phyloP scores from a whole-genome alignment of 2,888 invertebrate genomes.

The Diaphora mendica region DNA sequence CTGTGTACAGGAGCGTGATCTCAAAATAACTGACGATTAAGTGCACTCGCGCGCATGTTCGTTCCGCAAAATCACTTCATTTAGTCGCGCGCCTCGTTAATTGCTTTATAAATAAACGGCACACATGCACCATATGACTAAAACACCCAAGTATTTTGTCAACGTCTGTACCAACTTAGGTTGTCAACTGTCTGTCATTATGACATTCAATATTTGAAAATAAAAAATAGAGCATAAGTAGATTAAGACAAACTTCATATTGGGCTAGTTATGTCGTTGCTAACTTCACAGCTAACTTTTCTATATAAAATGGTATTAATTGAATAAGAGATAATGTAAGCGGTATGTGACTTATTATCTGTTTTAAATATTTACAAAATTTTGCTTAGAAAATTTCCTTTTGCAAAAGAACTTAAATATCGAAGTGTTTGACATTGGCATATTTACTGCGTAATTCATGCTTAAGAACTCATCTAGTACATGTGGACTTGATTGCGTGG shows the following conservation, averaged over 20 bases:
- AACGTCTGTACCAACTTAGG: not conserved
- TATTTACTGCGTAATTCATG: not conserved
- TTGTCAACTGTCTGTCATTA: not conserved
- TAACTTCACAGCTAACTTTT: not conserved
- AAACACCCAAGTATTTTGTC: not conserved
- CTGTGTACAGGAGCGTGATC: conserved; percentile 7
- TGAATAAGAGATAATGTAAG: not conserved
- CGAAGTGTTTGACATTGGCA: too few species aligned
- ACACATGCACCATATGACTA: conserved; percentile 6
- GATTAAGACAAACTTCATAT: not conserved
- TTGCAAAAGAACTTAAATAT: too few species aligned
- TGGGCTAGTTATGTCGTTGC: not conserved
- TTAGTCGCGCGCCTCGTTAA: conserved; percentile 53
- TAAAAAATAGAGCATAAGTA: not conserved
- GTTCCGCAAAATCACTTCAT: conserved; percentile 48
- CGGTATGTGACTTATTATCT: not conserved
- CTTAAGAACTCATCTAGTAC: not conserved
- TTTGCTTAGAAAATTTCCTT: not conserved
- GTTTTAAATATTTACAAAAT: not conserved
- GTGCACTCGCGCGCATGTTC: conserved; percentile 32
- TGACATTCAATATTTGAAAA: not conserved
- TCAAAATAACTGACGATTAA: conserved; percentile 45
- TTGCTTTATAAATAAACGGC: conserved; percentile 64
- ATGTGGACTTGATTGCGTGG: not conserved
- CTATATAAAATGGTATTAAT: not conserved